Percentiles rank a stretch among this genome's conserved stretches.
Conservation (phyloP, 2,888 invertebrate genomes). For the Ptilodon capucinus region DNA sequence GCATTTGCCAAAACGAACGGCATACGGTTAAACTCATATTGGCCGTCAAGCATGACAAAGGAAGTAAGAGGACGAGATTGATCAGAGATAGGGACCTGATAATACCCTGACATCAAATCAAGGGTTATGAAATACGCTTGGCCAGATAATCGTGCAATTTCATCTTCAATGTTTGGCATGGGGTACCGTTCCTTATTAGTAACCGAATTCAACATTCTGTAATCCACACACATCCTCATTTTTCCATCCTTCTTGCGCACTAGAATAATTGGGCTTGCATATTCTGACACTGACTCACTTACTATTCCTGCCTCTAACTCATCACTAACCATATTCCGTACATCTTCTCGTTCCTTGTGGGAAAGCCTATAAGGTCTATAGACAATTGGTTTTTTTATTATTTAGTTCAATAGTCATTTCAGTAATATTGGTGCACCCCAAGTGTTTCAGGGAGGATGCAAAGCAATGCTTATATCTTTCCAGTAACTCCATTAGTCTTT, state of each 20-base stretch:
- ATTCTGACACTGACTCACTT: constrained; percentile 4
- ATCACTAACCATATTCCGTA: constrained; percentile 2
- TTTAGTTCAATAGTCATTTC: constrained; percentile 8
- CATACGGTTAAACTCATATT: constrained; percentile 48
- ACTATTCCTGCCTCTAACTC: constrained; percentile 4
- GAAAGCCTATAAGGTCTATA: constrained; percentile 7
- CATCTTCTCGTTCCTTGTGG: constrained; percentile 4
- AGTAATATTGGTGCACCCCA: constrained; percentile 3
- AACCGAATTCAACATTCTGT: not conserved
- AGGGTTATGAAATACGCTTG: constrained; percentile 3
- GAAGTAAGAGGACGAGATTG: constrained; percentile 27
- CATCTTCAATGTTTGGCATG: constrained; percentile 24
- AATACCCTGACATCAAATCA: not conserved
- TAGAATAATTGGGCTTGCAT: constrained; percentile 5
- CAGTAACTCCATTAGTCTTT: too few species aligned
- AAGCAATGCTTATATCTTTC: constrained; percentile 5
- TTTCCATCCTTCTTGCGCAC: constrained; percentile 5
- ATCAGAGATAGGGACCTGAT: not conserved
- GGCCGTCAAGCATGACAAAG: constrained; percentile 42
- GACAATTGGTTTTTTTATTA: constrained; percentile 2
- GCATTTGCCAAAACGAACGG: constrained; percentile 22
- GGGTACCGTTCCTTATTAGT: constrained; percentile 26
- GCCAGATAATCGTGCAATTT: constrained; percentile 7
- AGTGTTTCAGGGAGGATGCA: not conserved
- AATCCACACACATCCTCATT: constrained; percentile 1